A percentile compares a stretch with the other conserved stretches of the same genome.
phyloP scores from a whole-genome alignment of 2,888 invertebrate genomes.

The Drosophila glabriapex region DNA sequence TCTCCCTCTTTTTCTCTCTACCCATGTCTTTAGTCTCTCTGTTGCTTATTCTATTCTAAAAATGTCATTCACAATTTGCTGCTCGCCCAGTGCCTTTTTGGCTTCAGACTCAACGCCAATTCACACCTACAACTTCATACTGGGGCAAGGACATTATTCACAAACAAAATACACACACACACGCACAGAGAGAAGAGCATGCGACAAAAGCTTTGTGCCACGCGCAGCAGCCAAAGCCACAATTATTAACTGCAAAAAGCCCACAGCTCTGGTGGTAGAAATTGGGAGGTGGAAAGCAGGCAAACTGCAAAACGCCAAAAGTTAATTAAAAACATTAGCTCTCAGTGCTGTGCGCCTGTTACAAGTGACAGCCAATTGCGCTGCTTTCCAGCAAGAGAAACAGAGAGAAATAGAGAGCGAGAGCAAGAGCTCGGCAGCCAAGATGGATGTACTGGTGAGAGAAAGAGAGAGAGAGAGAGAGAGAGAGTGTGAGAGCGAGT shows the following conservation, averaged over 20 bases:
- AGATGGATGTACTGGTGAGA: not conserved
- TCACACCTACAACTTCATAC: slow-evolving; percentile 60
- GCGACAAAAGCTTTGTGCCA: slow-evolving; percentile 60
- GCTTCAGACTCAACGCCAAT: slow-evolving; percentile 60
- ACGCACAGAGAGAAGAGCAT: slow-evolving; percentile 6
- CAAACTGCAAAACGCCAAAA: slow-evolving; percentile 52
- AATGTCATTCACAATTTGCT: slow-evolving; percentile 50
- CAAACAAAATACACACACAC: not conserved
- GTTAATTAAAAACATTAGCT: slow-evolving; percentile 76
- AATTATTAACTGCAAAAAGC: slow-evolving; percentile 45
- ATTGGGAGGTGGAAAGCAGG: slow-evolving; percentile 7
- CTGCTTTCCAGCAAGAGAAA: slow-evolving; percentile 48
- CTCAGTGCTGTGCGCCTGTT: slow-evolving; percentile 70
- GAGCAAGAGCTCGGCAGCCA: slow-evolving; percentile 4
- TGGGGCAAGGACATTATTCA: slow-evolving; percentile 65
- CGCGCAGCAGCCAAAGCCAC: slow-evolving; percentile 48
- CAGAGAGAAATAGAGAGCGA: slow-evolving; percentile 33
- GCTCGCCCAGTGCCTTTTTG: slow-evolving; percentile 64
- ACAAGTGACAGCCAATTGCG: slow-evolving; percentile 71
- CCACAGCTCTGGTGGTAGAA: slow-evolving; percentile 7
- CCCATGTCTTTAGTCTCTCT: not conserved
- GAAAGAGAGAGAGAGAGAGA: slow-evolving; percentile 9
- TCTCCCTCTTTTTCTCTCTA: not conserved
- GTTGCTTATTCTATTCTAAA: slow-evolving; percentile 12
- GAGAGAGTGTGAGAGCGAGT: slow-evolving; percentile 7